These are phyloP conservation scores for Callinectes sapidus DNA, from an alignment of 2,888 invertebrate genomes.

Conservation along the genomic window DNA sequence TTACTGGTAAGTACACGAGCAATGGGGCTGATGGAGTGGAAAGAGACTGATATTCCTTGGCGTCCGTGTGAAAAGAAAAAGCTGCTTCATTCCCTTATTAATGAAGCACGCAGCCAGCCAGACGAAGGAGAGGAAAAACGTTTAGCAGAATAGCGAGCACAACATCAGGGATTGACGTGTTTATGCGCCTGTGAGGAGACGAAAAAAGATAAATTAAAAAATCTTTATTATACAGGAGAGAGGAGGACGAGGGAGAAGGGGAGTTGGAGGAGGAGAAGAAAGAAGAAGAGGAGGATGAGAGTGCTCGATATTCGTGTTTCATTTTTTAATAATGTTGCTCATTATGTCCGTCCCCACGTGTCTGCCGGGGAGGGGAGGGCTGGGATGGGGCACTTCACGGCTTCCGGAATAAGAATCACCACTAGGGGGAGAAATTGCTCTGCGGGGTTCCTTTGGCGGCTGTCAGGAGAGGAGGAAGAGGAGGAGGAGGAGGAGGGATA, in stretches of 20 bases:
- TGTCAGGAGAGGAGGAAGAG: neutral
- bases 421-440: conserved; percentile 10
- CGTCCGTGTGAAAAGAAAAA: neutral
- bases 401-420: neutral
- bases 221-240: neutral
- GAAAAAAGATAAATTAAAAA: neutral
- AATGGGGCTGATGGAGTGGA: too few relatives aligned
- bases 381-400: neutral
- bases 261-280: neutral
- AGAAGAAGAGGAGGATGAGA: neutral
- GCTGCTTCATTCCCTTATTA: neutral
- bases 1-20: too few relatives aligned
- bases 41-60: neutral
- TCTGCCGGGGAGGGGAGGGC: neutral
- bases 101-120: neutral
- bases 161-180: neutral
- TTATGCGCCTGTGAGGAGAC: neutral
- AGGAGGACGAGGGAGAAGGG: neutral
- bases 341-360: neutral
- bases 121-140: neutral
- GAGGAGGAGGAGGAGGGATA: neutral
- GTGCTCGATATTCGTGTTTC: neutral
- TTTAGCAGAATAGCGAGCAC: neutral
- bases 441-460: neutral
- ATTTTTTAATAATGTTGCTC: neutral